A percentile compares a stretch with the other conserved stretches of the same genome.
phyloP scores from a whole-genome alignment of 2,888 invertebrate genomes.

The Caenorhabditis auriculariae region DNA sequence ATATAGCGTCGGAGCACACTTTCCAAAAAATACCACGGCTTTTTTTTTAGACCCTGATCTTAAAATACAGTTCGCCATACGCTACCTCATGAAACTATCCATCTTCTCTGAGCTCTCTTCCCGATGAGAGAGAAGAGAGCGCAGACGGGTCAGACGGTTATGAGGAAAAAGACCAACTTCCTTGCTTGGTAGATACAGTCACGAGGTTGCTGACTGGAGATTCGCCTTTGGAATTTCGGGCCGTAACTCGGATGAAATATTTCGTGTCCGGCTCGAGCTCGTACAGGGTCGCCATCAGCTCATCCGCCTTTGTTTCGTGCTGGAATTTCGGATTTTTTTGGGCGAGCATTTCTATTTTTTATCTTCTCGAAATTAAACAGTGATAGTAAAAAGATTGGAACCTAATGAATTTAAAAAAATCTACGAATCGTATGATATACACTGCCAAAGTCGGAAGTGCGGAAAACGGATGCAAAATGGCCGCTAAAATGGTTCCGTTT shows the following conservation, averaged over 20 bases:
- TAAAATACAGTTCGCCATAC: too few relatives aligned
- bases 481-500: too few relatives aligned
- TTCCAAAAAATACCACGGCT: neutral
- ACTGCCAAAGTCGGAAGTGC: too few relatives aligned
- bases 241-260: slow-evolving; percentile 80
- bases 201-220: slow-evolving; percentile 93
- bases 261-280: slow-evolving; percentile 41
- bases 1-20: neutral
- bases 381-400: too few relatives aligned
- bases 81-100: too few relatives aligned
- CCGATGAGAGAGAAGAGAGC: too few relatives aligned
- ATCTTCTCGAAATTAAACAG: neutral
- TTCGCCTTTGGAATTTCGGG: slow-evolving; percentile 90
- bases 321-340: slow-evolving; percentile 13
- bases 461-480: too few relatives aligned
- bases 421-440: too few relatives aligned
- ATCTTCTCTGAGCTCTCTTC: too few relatives aligned
- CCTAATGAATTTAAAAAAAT: too few relatives aligned
- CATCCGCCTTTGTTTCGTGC: slow-evolving; percentile 50
- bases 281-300: slow-evolving; percentile 46
- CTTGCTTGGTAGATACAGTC: slow-evolving; percentile 96
- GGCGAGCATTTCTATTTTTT: neutral
- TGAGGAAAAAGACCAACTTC: slow-evolving; percentile 65
- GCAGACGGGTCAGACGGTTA: too few relatives aligned
- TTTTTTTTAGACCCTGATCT: too few relatives aligned